Evolutionary conservation across 2,888 invertebrate species (phyloP), one percentile per base, ranked within the genome.

Genomic region (Steinernema scapterisci): DNA sequence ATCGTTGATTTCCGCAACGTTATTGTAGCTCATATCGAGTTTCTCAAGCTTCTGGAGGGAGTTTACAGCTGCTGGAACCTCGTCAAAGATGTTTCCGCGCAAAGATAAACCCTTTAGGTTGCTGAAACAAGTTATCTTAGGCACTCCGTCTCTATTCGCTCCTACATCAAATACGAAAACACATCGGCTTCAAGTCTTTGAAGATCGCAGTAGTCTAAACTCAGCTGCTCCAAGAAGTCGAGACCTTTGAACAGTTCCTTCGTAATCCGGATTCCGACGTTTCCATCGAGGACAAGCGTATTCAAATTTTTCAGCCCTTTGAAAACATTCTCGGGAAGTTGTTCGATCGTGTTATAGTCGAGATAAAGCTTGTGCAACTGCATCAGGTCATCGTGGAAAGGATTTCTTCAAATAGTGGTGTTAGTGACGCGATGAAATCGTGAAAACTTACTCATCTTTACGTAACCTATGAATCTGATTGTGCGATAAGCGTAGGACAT

Each of bases 21-120:
- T 71, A 7, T 82, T 83, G 70, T 71, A 74, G 5, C 75, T 74
- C 71, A 83, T 46, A 73, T 83, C 85, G 7, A 85, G 77, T 23
- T 70, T 43, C 19, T 78, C 74, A 43, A 85, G 78, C 1, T 74
- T 52, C 13, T 75, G 70, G 2, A 80, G 16, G 0, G 76, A 75
- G 0, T 78, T 77, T 1, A 85, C 63, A n/a, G 80, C 81, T n/a
- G 52, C 27, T 6, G 85, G 85, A 13, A 84, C 74, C 27, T 77
- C 77, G 0, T 70, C 76, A 16, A 83, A 48, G 16, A 75, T 77
- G 54, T 84, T 85, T 25, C 72, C 75, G 9, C 81, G 76, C 11
- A 85, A 72, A 0, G 85, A 85, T 0, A 85, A 73, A 6, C 70
- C 73, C 7, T 70, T 73, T 23, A 85, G 74, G n/a, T 81, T 81